These are phyloP conservation scores for Tetragonisca angustula DNA, from an alignment of 2,888 invertebrate species.

Conservation along the genomic window DNA sequence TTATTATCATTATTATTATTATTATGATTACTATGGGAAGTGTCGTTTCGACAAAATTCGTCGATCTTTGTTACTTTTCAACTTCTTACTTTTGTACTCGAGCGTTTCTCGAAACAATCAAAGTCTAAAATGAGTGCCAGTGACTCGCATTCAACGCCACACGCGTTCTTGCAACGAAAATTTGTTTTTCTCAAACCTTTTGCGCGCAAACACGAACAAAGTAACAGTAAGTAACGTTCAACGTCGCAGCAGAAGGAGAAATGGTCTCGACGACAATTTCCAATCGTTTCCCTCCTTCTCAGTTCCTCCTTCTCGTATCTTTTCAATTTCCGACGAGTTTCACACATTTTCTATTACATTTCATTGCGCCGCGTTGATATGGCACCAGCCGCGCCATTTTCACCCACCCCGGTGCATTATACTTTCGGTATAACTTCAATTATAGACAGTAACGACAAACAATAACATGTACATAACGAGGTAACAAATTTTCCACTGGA, in stretches of 20 bases:
- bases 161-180: conserved; percentile 17
- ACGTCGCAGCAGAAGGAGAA: conserved; percentile 7
- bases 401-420: no score
- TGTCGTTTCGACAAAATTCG: background rate
- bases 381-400: no score
- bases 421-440: background rate
- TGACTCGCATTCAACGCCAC: background rate
- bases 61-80: background rate
- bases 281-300: background rate
- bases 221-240: conserved; percentile 25
- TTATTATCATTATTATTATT: background rate
- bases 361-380: no score
- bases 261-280: background rate
- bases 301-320: no score
- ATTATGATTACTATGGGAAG: no score
- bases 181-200: conserved; percentile 27
- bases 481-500: background rate
- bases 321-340: no score
- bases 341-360: no score
- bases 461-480: background rate
- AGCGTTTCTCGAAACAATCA: background rate
- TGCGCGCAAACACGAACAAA: conserved; percentile 16
- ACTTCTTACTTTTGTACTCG: background rate
- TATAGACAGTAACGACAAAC: background rate
- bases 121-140: background rate